These are phyloP conservation scores for Remorina albescens DNA, from an alignment of 2,797 vertebrate species.

Conservation along the genomic window DNA sequence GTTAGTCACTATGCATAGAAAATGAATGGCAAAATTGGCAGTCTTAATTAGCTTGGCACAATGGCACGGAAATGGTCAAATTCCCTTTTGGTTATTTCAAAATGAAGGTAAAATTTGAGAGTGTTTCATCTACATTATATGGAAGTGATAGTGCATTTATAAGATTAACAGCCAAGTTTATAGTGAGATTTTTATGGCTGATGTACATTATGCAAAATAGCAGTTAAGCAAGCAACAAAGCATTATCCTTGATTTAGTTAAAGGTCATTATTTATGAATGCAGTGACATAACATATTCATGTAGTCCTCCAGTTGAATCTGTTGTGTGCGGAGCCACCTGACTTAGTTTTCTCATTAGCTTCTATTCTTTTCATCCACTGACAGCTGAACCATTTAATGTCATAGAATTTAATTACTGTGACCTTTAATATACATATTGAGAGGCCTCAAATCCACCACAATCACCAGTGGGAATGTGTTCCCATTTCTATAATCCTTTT, in stretches of 20 bases:
- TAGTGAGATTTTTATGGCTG: slow-evolving; percentile 25
- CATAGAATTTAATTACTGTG: slow-evolving; percentile 81
- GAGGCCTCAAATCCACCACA: slow-evolving; percentile 56
- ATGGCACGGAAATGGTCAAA: not conserved
- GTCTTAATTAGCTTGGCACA: not conserved
- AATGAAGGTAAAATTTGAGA: slow-evolving; percentile 28
- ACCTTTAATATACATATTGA: slow-evolving; percentile 76
- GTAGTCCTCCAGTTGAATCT: slow-evolving; percentile 39
- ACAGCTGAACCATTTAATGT: slow-evolving; percentile 79
- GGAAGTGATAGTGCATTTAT: slow-evolving; percentile 10
- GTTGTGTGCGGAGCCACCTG: slow-evolving; percentile 55
- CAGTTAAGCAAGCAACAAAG: slow-evolving; percentile 46
- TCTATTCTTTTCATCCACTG: slow-evolving; percentile 63
- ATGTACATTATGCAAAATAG: slow-evolving; percentile 39
- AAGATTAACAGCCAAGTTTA: slow-evolving; percentile 13
- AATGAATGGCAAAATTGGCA: not conserved
- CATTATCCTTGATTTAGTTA: slow-evolving; percentile 58
- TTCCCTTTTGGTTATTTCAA: slow-evolving; percentile 15
- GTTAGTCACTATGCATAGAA: no score
- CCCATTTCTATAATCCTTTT: slow-evolving; percentile 57
- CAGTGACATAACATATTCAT: slow-evolving; percentile 49
- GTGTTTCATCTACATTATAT: not conserved
- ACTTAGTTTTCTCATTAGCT: slow-evolving; percentile 74
- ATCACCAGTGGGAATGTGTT: slow-evolving; percentile 56
- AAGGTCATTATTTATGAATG: slow-evolving; percentile 68